Evolutionary conservation across 1,140 invertebrate species (phyloP), one percentile per base, ranked within the genome.

Genomic region (Pseudomyrmex concolor): DNA sequence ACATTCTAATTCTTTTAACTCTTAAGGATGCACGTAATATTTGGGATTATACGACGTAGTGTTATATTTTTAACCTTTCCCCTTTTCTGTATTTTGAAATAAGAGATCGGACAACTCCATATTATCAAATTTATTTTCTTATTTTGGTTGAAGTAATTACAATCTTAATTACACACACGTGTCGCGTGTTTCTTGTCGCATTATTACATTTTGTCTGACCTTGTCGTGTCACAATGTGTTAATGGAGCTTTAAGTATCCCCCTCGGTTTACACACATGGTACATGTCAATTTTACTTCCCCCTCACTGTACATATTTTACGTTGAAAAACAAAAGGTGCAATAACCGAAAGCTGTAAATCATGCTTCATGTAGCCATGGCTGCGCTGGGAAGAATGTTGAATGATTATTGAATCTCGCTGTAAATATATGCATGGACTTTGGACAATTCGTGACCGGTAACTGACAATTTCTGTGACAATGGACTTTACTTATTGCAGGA

Each of bases 401-500:
- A 51, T 51, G 9, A 43, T n/a, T 17, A 62, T 86, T 84, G 77
- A 71, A 78, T 86, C 22, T 50, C 59, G 80, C 83, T 93, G 87
- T 91, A 92, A 91, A 93, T 91, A 34, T 34, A 92, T 92, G 92
- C 93, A 93, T 93, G 90, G 89, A 90, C 76, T 54, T 77, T 68
- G 84, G 89, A 90, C 80, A 80, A 73, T 50, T 67, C 2, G n/a
- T 85, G 50, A 57, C 66, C 59, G 59, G 76, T 67, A 22, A 51
- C 59, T 50, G 80, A 85, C 77, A 68, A 87, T 63, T 66, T 80
- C 82, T 89, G 87, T 93, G 92, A 92, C 91, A 87, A 87, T 92
- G 81, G 93, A 91, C 90, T 94, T 94, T 94, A 86, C 88, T 93
- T 84, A 87, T 94, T 94, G 86, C 94, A 94, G 94, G 94, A 91